Base-by-base conservation (phyloP, 2,797 vertebrate species). In the Melanotaenia parkinsoni region DNA sequence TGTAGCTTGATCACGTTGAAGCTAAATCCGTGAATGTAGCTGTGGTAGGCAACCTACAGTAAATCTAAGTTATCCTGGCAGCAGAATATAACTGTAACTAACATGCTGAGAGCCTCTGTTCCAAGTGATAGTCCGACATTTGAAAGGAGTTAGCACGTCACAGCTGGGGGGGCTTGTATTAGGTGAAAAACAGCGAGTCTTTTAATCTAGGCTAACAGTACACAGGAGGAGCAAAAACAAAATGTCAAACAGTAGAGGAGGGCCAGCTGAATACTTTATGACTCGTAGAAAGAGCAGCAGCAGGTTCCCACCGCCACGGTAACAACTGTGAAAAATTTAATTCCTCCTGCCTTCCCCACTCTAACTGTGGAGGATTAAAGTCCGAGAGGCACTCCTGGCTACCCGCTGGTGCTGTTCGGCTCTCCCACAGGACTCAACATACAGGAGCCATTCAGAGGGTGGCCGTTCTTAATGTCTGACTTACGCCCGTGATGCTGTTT, bases 301-400 rank as follows among this genome's bases (percentile, higher is more conserved):
- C 89, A 86, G 89, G 89, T 88, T 89, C 81, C 86, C 89, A 88
- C 81, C 62, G 51, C 79, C 85, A 74, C 56, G 72, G 77, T 88
- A 91, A 93, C 92, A 87, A 92, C 86, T 90, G 91, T 91, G 91
- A 91, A 91, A 87, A 91, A 90, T 81, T 79, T 74, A 75, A 91
- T 88, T 88, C 80, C 87, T 76, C 82, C 86, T 82, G 75, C 76
- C 77, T 79, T 73, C 64, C 73, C 80, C 81, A 57, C 77, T 82
- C 79, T 60, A 66, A 81, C 85, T 76, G 74, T 59, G 70, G 74
- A 74, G 88, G 89, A 91, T 92, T 92, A 92, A 63, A 67, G 76
- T 53, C 43, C 51, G 16, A 67, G 88, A 86, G 80, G 78, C 76
- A 60, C 80, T 74, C 59, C 70, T 26, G 77, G 76, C 84, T 57